Conservation (phyloP, 2,888 invertebrate species). For the Clivina fossor region DNA sequence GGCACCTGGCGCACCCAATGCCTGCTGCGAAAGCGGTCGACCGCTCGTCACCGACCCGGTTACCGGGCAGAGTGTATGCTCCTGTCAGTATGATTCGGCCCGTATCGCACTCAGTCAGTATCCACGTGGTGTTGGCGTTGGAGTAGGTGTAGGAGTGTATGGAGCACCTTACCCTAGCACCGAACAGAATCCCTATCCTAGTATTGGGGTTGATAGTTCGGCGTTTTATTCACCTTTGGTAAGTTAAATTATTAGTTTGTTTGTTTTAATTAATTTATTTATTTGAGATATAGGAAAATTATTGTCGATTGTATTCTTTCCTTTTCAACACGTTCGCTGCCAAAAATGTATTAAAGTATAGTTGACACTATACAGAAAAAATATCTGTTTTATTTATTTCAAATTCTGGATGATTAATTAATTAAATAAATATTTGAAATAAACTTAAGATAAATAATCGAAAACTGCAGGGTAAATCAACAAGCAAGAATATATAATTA, state of each 20-base stretch:
- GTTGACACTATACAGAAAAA: too few species aligned
- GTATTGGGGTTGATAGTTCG: slow-evolving; percentile 90
- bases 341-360: too few species aligned
- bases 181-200: slow-evolving; percentile 90
- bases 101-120: slow-evolving; percentile 81
- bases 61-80: slow-evolving; percentile 90
- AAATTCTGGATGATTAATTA: too few species aligned
- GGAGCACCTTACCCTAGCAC: slow-evolving; percentile 86
- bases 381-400: too few species aligned
- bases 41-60: slow-evolving; percentile 92
- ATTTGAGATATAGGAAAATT: too few species aligned
- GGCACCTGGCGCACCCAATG: slow-evolving; percentile 48
- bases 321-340: too few species aligned
- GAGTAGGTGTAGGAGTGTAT: slow-evolving; percentile 78
- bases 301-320: too few species aligned
- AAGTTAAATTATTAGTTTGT: slow-evolving; percentile 58
- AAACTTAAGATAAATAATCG: too few species aligned
- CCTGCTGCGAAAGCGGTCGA: slow-evolving; percentile 88
- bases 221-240: slow-evolving; percentile 95
- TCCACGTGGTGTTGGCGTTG: slow-evolving; percentile 76
- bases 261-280: too few species aligned
- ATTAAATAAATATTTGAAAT: too few species aligned
- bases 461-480: too few species aligned
- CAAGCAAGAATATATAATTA: too few species aligned
- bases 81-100: slow-evolving; percentile 91